Conservation (phyloP, 2,113 vertebrate genomes). For the Dendrocopos noguchii region DNA sequence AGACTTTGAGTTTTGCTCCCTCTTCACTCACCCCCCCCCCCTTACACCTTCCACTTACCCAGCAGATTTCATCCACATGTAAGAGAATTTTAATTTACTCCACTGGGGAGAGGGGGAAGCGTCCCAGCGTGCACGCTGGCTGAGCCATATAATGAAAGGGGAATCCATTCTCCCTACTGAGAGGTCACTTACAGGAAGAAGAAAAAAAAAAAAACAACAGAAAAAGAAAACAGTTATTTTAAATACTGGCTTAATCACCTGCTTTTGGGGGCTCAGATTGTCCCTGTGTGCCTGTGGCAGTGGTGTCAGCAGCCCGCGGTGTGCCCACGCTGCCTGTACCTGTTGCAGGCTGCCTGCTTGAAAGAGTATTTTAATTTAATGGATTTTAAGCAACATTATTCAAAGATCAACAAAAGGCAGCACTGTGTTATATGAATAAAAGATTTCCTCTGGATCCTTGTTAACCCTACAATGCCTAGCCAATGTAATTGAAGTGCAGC, state of each 20-base stretch:
- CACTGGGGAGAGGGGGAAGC: not conserved
- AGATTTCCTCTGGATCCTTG: constrained; percentile 75
- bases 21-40: not conserved
- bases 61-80: not conserved
- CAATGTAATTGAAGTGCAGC: constrained; percentile 89
- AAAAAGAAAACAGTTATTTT: not conserved
- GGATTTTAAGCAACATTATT: constrained; percentile 85
- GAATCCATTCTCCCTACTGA: not conserved
- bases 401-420: constrained; percentile 78
- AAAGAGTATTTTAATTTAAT: constrained; percentile 78
- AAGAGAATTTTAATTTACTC: not conserved
- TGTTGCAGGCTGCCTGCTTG: constrained; percentile 50
- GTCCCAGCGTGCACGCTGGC: not conserved
- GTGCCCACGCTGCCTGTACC: constrained; percentile 39
- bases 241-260: not conserved
- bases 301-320: not conserved
- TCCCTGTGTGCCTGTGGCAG: constrained; percentile 3
- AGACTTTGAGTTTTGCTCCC: not conserved
- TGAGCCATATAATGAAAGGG: not conserved
- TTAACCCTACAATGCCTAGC: constrained; percentile 90
- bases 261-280: not conserved
- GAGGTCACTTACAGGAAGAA: not conserved
- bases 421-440: constrained; percentile 76
- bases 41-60: not conserved
- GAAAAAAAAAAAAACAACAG: not conserved